phyloP scores from a whole-genome alignment of 1,140 invertebrate species.

The Euwallacea fornicatus region DNA sequence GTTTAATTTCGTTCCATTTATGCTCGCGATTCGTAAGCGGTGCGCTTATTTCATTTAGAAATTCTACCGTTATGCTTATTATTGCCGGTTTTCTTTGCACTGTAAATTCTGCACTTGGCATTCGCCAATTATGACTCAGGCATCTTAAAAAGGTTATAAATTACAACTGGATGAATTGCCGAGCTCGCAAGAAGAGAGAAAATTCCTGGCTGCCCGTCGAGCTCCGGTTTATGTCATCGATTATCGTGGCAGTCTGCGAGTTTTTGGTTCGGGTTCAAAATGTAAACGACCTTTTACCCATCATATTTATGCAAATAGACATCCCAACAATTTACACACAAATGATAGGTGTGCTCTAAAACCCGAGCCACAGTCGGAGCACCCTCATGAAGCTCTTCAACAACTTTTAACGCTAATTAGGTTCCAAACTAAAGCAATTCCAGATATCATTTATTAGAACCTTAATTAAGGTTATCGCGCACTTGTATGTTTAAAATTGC shows the following conservation, averaged over 20 bases:
- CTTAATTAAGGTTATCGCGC: constrained; percentile 20
- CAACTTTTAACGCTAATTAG: constrained; percentile 12
- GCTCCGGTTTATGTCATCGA: constrained; percentile 6
- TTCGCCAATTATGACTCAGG: constrained; percentile 26
- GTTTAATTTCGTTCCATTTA: constrained; percentile 17
- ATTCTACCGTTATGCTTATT: constrained; percentile 28
- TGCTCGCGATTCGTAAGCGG: constrained; percentile 15
- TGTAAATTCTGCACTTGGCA: constrained; percentile 29
- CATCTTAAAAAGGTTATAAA: constrained; percentile 29
- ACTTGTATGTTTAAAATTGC: constrained; percentile 15
- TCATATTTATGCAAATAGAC: background rate
- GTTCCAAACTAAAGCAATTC: constrained; percentile 6
- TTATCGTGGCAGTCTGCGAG: background rate
- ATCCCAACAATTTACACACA: too few relatives aligned
- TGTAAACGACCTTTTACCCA: background rate
- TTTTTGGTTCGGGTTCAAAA: background rate
- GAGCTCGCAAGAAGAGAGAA: constrained; percentile 3
- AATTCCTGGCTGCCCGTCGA: constrained; percentile 9
- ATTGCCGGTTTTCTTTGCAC: constrained; percentile 27
- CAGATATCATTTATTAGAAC: constrained; percentile 13
- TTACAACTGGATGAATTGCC: constrained; percentile 27
- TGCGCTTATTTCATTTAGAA: constrained; percentile 26
- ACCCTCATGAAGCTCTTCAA: background rate
- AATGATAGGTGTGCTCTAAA: too few relatives aligned
- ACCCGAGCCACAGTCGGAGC: background rate